Conservation (phyloP, 2,797 vertebrate species). For the Leuciscus waleckii region DNA sequence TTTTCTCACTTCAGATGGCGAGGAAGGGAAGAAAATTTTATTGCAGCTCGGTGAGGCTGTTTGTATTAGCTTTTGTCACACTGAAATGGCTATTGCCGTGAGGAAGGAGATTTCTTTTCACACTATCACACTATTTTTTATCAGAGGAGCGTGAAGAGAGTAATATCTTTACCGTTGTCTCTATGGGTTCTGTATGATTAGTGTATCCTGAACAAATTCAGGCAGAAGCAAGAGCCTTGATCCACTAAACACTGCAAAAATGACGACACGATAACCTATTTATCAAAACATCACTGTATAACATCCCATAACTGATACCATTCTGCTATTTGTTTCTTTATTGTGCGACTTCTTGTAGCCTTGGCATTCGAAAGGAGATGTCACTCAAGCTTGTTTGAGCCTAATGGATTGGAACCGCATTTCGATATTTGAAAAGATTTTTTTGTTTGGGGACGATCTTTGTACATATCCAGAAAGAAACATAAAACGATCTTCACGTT, state of each 20-base stretch:
- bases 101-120: neutral
- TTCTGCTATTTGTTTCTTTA: neutral
- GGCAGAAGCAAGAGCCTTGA: neutral
- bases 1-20: neutral
- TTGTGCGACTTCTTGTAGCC: neutral
- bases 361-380: neutral
- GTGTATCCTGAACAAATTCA: neutral
- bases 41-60: neutral
- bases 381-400: neutral
- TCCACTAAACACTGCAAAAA: neutral
- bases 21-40: neutral
- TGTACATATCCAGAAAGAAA: neutral
- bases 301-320: neutral
- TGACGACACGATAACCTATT: neutral
- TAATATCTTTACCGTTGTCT: neutral
- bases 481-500: neutral
- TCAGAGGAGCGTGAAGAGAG: neutral
- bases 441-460: neutral
- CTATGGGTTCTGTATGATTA: neutral
- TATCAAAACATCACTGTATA: neutral
- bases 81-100: neutral
- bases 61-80: slow-evolving; percentile 11
- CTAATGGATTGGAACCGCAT: neutral
- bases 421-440: neutral
- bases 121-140: neutral